phyloP scores from a whole-genome alignment of 2,888 invertebrate species.

The Brachylomia viminalis region DNA sequence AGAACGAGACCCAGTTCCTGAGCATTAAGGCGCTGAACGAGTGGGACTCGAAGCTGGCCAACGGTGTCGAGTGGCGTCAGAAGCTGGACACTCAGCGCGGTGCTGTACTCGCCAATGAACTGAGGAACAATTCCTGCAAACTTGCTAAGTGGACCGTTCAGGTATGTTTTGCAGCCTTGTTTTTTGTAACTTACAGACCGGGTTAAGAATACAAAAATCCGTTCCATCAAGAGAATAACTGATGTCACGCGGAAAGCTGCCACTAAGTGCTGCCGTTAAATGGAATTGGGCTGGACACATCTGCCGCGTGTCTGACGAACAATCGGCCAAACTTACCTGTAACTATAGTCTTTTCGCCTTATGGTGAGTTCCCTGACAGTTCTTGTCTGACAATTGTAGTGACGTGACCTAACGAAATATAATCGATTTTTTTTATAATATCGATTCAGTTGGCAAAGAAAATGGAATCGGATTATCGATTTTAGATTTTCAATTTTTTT shows the following conservation, averaged over 20 bases:
- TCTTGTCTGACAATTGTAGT: no score
- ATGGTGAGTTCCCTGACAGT: no score
- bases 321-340: no score
- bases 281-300: not conserved
- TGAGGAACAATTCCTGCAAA: slow-evolving; percentile 99
- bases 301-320: not conserved
- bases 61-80: slow-evolving; percentile 99
- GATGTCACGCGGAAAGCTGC: not conserved
- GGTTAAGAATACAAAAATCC: no score
- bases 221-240: not conserved
- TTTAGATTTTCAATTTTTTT: no score
- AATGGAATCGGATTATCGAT: no score
- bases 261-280: not conserved
- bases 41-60: slow-evolving; percentile 99
- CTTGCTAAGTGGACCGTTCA: slow-evolving; percentile 99
- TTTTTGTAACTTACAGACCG: no score
- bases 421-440: no score
- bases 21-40: slow-evolving; percentile 99
- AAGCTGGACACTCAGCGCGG: slow-evolving; percentile 99
- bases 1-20: slow-evolving; percentile 97
- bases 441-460: no score
- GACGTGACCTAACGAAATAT: no score
- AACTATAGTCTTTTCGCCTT: no score
- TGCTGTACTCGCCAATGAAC: slow-evolving; percentile 99
- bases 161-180: slow-evolving; percentile 83